Evolutionary conservation across 2,888 invertebrate species (phyloP).

Genomic region (Branchipolynoe longqiensis): DNA sequence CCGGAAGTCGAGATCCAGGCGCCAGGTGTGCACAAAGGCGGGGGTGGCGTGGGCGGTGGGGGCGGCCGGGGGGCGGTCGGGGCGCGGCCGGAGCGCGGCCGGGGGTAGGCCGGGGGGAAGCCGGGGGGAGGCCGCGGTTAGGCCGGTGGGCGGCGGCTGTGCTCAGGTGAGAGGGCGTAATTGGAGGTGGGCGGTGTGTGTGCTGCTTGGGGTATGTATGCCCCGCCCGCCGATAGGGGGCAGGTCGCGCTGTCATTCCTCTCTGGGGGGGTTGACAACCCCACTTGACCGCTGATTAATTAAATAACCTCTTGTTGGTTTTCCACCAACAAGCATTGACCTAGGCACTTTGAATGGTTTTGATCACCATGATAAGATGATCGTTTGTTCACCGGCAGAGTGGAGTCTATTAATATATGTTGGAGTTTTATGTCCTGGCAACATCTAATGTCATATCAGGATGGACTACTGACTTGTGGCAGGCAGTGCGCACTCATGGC

Average conservation of each 20-base stretch:
- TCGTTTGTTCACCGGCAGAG: background rate
- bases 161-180: constrained; percentile 18
- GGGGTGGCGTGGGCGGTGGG: no score
- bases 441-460: no score
- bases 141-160: background rate
- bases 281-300: constrained; percentile 55
- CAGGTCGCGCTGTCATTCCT: background rate
- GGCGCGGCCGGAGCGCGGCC: no score
- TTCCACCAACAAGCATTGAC: constrained; percentile 46
- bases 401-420: no score
- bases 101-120: no score
- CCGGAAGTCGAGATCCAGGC: constrained; percentile 6
- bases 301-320: constrained; percentile 56
- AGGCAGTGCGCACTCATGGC: no score
- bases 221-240: background rate
- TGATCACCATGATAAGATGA: constrained; percentile 3
- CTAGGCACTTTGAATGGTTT: constrained; percentile 21
- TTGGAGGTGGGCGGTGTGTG: constrained; percentile 27
- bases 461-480: no score
- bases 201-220: background rate
- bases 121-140: no score
- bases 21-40: constrained; percentile 41
- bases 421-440: no score
- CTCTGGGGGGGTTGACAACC: constrained; percentile 53
- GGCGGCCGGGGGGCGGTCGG: no score